phyloP scores from a whole-genome alignment of 2,888 invertebrate species.

The Dicranocentrus wangi region DNA sequence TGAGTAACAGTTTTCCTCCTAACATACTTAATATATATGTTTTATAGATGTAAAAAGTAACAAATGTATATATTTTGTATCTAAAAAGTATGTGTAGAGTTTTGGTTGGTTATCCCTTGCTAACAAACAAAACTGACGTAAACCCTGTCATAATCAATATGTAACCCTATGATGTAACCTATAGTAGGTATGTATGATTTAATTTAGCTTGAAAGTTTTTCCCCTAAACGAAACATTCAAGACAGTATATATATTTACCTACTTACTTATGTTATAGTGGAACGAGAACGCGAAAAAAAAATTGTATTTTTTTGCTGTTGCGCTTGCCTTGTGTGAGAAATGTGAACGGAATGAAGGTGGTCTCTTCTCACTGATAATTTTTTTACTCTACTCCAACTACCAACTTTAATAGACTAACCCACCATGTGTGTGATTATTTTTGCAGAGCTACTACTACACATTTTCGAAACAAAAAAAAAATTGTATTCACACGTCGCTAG shows the following conservation, averaged over 20 bases:
- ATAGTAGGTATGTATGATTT: slow-evolving; percentile 24
- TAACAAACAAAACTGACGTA: slow-evolving; percentile 1
- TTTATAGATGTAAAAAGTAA: no score
- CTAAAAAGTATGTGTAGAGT: background rate
- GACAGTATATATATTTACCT: slow-evolving; percentile 24
- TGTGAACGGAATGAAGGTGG: background rate
- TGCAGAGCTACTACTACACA: background rate
- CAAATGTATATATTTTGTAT: no score
- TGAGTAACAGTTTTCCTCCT: no score
- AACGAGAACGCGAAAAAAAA: background rate
- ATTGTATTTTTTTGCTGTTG: background rate
- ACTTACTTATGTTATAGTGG: no score
- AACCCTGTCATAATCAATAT: background rate
- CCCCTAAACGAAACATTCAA: background rate
- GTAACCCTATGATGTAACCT: background rate
- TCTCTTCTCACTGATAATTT: background rate
- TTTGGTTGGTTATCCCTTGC: background rate
- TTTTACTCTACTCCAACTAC: background rate
- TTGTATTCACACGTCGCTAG: no score
- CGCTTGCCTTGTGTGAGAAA: slow-evolving; percentile 18
- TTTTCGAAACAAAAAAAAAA: no score
- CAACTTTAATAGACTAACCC: slow-evolving; percentile 3
- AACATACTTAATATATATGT: no score
- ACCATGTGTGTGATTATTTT: background rate
- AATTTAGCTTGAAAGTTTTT: slow-evolving; percentile 26